Conservation (phyloP, 2,797 vertebrate genomes). For the Sebastes miniatus region DNA sequence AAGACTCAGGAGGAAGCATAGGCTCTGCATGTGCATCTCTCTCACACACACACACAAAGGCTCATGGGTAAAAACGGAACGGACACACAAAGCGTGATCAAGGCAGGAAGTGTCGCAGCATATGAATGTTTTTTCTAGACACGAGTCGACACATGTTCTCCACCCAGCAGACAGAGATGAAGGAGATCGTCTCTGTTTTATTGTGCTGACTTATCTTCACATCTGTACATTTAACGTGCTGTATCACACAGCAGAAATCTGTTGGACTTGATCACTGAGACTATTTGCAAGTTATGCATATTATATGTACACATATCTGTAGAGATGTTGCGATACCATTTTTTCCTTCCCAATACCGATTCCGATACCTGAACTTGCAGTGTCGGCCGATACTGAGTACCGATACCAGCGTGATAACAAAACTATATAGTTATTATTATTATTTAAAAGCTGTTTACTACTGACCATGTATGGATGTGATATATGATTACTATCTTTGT, state of each 20-base stretch:
- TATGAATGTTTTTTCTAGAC: slow-evolving; percentile 13
- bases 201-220: not conserved
- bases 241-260: not conserved
- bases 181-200: not conserved
- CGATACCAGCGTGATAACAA: too few species aligned
- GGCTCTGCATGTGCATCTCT: slow-evolving; percentile 17
- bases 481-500: too few species aligned
- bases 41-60: not conserved
- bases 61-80: slow-evolving; percentile 8
- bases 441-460: too few species aligned
- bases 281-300: not conserved
- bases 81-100: not conserved
- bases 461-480: too few species aligned
- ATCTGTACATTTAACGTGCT: not conserved
- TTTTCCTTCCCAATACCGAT: too few species aligned
- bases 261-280: not conserved
- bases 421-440: too few species aligned
- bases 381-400: too few species aligned
- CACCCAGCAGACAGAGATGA: slow-evolving; percentile 15
- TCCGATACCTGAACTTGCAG: too few species aligned
- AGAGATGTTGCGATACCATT: too few species aligned
- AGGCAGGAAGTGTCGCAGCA: slow-evolving; percentile 16
- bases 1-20: slow-evolving; percentile 46
- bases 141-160: slow-evolving; percentile 26
- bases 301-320: not conserved